Evolutionary conservation across 2,888 invertebrate genomes (phyloP).

Genomic region (Elmis aenea): DNA sequence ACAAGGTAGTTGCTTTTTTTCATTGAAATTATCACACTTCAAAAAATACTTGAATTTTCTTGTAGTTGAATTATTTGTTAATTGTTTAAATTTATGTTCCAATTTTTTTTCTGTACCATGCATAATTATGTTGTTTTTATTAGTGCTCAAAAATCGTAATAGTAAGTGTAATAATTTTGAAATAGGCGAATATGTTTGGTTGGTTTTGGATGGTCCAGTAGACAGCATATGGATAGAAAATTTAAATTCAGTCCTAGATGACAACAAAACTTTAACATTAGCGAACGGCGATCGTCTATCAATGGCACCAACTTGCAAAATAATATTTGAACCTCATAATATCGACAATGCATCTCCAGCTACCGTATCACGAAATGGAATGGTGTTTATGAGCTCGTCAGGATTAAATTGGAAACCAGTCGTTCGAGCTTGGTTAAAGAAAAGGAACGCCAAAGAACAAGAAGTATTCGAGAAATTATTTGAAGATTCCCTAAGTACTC

Average conservation of each 20-base stretch:
- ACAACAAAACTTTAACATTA: conserved; percentile 90
- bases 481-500: conserved; percentile 65
- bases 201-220: conserved; percentile 93
- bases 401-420: conserved; percentile 92
- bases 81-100: too few species aligned
- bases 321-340: conserved; percentile 95
- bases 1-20: conserved; percentile 55
- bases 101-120: too few species aligned
- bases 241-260: conserved; percentile 93
- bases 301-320: conserved; percentile 92
- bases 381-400: conserved; percentile 94
- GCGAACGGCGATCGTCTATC: conserved; percentile 93
- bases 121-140: too few species aligned
- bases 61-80: too few species aligned
- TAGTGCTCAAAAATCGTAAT: too few species aligned
- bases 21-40: not conserved
- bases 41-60: too few species aligned
- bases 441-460: conserved; percentile 52
- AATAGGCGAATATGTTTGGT: conserved; percentile 84
- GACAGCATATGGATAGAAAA: conserved; percentile 99
- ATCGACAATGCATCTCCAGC: conserved; percentile 97
- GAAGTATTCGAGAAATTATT: conserved; percentile 68
- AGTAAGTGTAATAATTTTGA: too few species aligned
- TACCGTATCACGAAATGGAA: conserved; percentile 71
- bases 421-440: conserved; percentile 77